These are phyloP conservation scores for Amblyornis subalaris DNA, from an alignment of 2,113 vertebrate species.

Conservation along the genomic window DNA sequence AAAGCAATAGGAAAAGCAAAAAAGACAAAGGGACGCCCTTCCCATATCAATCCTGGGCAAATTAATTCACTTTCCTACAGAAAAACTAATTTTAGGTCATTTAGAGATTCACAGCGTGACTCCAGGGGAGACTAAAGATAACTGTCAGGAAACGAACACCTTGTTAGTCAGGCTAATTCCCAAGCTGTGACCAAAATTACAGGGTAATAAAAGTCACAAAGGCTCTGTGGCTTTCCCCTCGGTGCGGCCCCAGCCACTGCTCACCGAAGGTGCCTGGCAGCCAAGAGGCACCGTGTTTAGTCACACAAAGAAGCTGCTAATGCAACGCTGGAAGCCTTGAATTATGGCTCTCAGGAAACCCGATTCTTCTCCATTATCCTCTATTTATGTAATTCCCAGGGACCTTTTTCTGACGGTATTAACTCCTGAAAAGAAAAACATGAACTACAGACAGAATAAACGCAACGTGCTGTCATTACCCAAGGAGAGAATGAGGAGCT, in stretches of 20 bases:
- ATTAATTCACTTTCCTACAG: neutral
- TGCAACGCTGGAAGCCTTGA: neutral
- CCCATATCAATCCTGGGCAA: rapidly evolving
- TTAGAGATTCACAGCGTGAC: neutral
- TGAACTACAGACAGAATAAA: neutral
- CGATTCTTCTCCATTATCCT: neutral
- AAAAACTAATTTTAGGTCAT: neutral
- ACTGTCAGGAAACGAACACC: neutral
- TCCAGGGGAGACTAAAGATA: neutral
- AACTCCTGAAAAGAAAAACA: neutral
- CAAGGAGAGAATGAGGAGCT: neutral
- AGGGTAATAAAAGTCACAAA: neutral
- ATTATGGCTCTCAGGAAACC: neutral
- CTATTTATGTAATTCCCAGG: neutral
- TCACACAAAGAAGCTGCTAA: neutral
- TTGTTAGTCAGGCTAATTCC: neutral
- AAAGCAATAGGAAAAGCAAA: neutral
- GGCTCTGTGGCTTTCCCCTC: neutral
- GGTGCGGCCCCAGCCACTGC: neutral
- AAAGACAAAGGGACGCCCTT: neutral
- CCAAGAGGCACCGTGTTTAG: neutral
- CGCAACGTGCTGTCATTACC: rapidly evolving
- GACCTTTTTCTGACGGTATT: neutral
- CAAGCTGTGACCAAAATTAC: neutral
- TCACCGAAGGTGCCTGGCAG: neutral